phyloP scores from a whole-genome alignment of 2,113 vertebrate genomes.

The Tachycineta bicolor region DNA sequence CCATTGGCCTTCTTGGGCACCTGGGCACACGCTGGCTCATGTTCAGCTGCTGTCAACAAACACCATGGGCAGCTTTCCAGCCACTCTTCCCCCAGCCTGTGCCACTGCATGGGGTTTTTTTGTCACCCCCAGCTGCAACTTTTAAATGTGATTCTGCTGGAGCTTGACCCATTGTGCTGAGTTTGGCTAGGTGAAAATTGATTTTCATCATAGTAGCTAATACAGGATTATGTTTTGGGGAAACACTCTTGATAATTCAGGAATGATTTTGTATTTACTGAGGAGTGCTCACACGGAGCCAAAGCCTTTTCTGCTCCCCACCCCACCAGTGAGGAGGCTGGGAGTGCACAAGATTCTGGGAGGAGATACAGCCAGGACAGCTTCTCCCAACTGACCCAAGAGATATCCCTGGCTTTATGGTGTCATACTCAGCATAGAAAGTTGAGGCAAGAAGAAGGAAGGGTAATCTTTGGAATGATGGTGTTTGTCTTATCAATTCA shows the following conservation, averaged over 20 bases:
- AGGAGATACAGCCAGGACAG: not conserved
- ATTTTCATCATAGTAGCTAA: not conserved
- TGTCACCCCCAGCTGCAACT: not conserved
- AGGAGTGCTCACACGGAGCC: not conserved
- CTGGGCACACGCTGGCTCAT: not conserved
- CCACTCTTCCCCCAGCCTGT: not conserved
- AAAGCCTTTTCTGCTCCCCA: not conserved
- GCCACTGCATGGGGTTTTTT: not conserved
- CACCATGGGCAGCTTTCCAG: not conserved
- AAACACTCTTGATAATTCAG: not conserved
- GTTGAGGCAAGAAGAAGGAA: not conserved
- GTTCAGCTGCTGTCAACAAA: not conserved
- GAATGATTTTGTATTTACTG: not conserved
- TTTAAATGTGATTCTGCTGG: constrained; percentile 28
- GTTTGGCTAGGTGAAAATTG: not conserved
- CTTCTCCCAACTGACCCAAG: not conserved
- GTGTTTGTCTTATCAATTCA: not conserved
- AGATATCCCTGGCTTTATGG: not conserved
- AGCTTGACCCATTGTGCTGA: not conserved
- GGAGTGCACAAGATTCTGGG: not conserved
- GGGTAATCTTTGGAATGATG: not conserved
- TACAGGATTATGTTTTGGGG: too few species aligned
- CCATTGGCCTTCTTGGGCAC: not conserved
- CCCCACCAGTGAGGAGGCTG: not conserved
- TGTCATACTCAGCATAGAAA: not conserved